Percentiles rank a stretch among this genome's conserved stretches.
phyloP scores from a whole-genome alignment of 92 coral and sea anemone species.

The Zoanthus sansibaricus region DNA sequence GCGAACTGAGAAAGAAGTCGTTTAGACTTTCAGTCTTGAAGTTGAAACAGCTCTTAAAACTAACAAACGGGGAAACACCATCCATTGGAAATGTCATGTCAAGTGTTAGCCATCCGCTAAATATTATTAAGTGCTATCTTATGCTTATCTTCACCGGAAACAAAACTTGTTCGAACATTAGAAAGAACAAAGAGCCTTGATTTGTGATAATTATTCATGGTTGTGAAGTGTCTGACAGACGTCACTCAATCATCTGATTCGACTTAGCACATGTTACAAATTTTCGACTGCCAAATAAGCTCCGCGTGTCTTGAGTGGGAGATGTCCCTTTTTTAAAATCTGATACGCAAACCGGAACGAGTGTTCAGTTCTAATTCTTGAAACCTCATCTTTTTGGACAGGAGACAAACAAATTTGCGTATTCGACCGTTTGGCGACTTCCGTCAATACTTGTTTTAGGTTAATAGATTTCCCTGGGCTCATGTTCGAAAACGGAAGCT shows the following conservation, averaged over 20 bases:
- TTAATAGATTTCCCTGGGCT: slow-evolving; percentile 16
- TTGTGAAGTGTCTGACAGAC: slow-evolving; percentile 44
- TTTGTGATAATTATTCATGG: slow-evolving; percentile 84
- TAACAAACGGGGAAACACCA: slow-evolving; percentile 36
- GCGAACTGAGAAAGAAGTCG: neutral
- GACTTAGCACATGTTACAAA: slow-evolving; percentile 33
- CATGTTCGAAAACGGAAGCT: slow-evolving; percentile 14
- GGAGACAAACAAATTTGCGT: slow-evolving; percentile 45
- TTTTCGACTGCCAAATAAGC: slow-evolving; percentile 34
- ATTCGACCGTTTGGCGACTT: slow-evolving; percentile 28
- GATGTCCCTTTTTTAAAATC: slow-evolving; percentile 12
- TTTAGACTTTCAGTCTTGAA: neutral
- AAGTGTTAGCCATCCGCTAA: slow-evolving; percentile 57
- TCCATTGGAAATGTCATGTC: slow-evolving; percentile 33
- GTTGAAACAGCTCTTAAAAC: neutral
- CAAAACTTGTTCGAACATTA: slow-evolving; percentile 94
- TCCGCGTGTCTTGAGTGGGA: slow-evolving; percentile 17
- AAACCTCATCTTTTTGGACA: slow-evolving; percentile 33
- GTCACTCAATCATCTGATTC: slow-evolving; percentile 41
- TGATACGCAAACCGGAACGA: slow-evolving; percentile 46
- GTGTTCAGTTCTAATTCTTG: neutral
- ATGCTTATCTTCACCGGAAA: slow-evolving; percentile 92
- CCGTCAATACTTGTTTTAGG: slow-evolving; percentile 15
- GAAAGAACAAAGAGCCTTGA: slow-evolving; percentile 86
- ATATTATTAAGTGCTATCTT: slow-evolving; percentile 69